Conservation (phyloP, 2,113 vertebrate genomes). For the Collichthys lucidus region DNA sequence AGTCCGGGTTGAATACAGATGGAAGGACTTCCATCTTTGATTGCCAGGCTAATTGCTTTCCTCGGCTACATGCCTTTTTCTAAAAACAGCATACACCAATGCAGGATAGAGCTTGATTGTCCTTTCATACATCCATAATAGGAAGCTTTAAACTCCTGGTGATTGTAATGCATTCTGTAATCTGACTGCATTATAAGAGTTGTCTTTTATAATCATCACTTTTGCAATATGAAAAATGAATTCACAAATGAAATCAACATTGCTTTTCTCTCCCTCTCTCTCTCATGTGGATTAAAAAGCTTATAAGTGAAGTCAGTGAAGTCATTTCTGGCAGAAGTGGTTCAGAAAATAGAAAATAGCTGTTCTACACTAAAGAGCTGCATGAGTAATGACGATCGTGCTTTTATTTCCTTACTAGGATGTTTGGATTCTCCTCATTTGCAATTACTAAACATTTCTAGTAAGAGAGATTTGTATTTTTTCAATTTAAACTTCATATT, state of each 20-base stretch:
- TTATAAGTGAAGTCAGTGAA: background rate
- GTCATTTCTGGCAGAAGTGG: background rate
- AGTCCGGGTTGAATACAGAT: constrained; percentile 26
- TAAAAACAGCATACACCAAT: constrained; percentile 7
- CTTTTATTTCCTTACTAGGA: background rate
- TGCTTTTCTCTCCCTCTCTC: background rate
- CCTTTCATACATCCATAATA: constrained; percentile 5
- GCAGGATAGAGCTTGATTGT: background rate
- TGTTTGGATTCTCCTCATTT: background rate
- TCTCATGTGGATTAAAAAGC: background rate
- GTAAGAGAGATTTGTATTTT: background rate
- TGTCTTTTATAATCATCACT: background rate
- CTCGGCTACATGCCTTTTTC: constrained; percentile 11
- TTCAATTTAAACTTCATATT: too few species aligned
- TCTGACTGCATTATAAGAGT: background rate
- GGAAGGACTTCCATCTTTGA: constrained; percentile 43
- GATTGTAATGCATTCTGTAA: background rate
- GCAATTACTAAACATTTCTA: background rate
- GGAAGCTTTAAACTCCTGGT: constrained; percentile 11
- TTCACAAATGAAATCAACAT: background rate
- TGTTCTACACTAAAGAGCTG: background rate
- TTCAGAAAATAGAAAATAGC: background rate
- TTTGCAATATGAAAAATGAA: background rate
- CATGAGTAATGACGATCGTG: too few species aligned
- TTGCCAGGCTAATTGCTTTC: constrained; percentile 55